A percentile compares a stretch with the other conserved stretches of the same genome.
Evolutionary conservation across 2,888 invertebrate species (phyloP).

Genomic region (Nycteola revayana): DNA sequence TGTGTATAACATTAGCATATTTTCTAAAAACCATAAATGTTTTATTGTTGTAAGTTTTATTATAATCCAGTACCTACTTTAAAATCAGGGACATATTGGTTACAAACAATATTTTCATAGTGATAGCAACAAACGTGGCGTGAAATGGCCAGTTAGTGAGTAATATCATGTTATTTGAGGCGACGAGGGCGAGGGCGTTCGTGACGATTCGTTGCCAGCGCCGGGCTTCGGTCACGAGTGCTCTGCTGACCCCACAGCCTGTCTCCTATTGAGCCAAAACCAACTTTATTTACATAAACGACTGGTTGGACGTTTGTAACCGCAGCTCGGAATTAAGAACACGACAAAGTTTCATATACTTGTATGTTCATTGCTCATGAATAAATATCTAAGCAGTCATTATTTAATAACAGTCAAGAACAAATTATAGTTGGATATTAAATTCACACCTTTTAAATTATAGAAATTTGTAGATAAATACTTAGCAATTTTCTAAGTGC

Average conservation of each 20-base stretch:
- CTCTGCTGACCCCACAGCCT: conserved; percentile 68
- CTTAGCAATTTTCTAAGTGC: conserved; percentile 11
- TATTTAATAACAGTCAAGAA: too few relatives aligned
- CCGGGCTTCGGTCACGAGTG: conserved; percentile 69
- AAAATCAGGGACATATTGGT: conserved; percentile 24
- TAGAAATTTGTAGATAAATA: too few relatives aligned
- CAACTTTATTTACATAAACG: conserved; percentile 32
- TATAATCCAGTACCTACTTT: too few relatives aligned
- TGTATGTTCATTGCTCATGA: not conserved
- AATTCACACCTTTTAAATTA: too few relatives aligned
- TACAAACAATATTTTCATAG: conserved; percentile 36
- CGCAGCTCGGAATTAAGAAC: conserved; percentile 5
- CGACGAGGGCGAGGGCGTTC: conserved; percentile 67
- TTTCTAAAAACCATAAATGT: too few relatives aligned
- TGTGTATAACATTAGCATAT: too few relatives aligned
- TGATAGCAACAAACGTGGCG: conserved; percentile 62
- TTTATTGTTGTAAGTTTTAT: too few relatives aligned
- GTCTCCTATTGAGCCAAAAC: conserved; percentile 37
- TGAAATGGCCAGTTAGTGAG: conserved; percentile 79
- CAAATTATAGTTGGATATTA: too few relatives aligned
- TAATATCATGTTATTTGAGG: conserved; percentile 76
- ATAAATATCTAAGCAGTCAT: too few relatives aligned
- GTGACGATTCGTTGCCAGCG: conserved; percentile 58
- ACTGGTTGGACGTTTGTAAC: conserved; percentile 20
- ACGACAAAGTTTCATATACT: not conserved